Base-by-base conservation (phyloP, 2,113 vertebrate species). In the Larimichthys polyactis region DNA sequence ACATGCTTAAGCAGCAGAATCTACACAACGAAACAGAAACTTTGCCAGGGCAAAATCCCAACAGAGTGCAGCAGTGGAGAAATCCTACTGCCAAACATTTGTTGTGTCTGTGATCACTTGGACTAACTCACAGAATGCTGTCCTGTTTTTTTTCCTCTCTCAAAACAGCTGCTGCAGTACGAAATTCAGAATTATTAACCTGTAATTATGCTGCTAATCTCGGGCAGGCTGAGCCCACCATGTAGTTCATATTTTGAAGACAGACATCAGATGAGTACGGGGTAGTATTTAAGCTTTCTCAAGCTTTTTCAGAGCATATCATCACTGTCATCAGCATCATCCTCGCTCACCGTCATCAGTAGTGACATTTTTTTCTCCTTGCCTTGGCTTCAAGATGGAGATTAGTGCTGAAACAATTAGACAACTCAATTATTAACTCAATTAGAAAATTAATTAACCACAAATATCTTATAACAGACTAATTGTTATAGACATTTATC, bases 21-120 rank as follows among this genome's bases (percentile, higher is more conserved):
- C 72, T 49, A 74, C 78, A 88, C 87, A 81, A 75, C 80, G 68
- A 83, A 65, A 66, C 59, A 24, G 62, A 71, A 70, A 65, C 57
- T 73, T 80, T 64, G 85, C 82, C 89, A 90, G 55, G 76, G 71
- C 48, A 59, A 67, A 84, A 77, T 89, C 79, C 87, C 89, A 81
- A 48, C 79, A 79, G 87, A 72, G 74, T 63, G 71, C 52, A 71
- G 79, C 79, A 84, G 52, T 82, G 79, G 66, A 87, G 27, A 88
- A 73, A 67, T 67, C 54, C 48, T 71, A 24, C 73, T 90, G 91
- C 89, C 89, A 91, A 92, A 86, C 86, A 87, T 87, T 81, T 87
- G 83, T 77, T 85, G 79, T 84, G 79, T 79, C 81, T 85, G 74
- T 83, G 77, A 87, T 90, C 83, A 82, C 60, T 90, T 85, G 85